These are phyloP conservation scores for Anarhynchus alexandrinus DNA, from an alignment of 2,113 vertebrate genomes.

Conservation along the genomic window DNA sequence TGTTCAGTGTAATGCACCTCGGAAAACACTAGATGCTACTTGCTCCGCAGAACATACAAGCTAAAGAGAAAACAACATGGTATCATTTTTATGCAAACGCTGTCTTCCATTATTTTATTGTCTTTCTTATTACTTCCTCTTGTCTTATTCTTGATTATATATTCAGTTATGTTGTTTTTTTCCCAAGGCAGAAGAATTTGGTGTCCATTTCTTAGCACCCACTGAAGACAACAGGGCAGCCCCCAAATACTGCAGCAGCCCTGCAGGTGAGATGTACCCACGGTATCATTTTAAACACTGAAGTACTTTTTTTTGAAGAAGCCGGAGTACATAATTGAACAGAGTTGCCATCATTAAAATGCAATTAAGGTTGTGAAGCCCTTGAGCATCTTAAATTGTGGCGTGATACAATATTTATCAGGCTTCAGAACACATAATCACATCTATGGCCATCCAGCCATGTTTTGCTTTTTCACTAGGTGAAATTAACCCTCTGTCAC, in stretches of 20 bases:
- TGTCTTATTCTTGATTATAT: background rate
- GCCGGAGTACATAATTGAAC: background rate
- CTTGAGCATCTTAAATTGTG: constrained; percentile 12
- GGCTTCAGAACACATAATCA: constrained; percentile 32
- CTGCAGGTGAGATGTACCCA: background rate
- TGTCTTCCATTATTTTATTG: background rate
- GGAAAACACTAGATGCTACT: background rate
- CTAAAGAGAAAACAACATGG: background rate
- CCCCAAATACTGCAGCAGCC: background rate
- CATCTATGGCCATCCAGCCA: constrained; percentile 15
- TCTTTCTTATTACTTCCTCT: background rate
- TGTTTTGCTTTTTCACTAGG: background rate
- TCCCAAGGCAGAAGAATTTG: background rate
- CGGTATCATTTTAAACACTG: background rate
- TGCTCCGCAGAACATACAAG: background rate
- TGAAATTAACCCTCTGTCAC: background rate
- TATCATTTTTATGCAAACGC: background rate
- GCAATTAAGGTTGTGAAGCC: constrained; percentile 19
- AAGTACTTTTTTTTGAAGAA: background rate
- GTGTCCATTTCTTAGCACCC: background rate
- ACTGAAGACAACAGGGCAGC: background rate
- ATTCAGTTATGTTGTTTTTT: background rate
- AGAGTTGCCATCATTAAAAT: constrained; percentile 24
- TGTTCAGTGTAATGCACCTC: background rate
- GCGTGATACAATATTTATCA: constrained; percentile 31